Percentiles rank a stretch among this genome's conserved stretches.
phyloP scores from a whole-genome alignment of 2,888 invertebrate genomes.

The Anorthoa munda region DNA sequence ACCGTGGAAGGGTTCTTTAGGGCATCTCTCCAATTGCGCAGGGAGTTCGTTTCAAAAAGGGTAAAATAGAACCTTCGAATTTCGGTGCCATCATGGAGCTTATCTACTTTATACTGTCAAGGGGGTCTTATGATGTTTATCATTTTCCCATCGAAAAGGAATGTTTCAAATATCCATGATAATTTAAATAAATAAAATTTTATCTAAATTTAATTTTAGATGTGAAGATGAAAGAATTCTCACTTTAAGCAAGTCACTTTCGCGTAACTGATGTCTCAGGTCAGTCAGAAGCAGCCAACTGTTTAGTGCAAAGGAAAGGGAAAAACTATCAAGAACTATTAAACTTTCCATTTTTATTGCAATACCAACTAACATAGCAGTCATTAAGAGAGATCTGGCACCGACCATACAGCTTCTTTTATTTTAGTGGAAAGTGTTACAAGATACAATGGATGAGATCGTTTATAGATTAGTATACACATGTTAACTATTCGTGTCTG shows the following conservation, averaged over 20 bases:
- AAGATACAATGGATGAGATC: conserved; percentile 10
- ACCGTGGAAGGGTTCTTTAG: conserved; percentile 72
- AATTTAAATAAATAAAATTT: background rate
- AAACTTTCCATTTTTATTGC: conserved; percentile 66
- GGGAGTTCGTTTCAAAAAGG: conserved; percentile 66
- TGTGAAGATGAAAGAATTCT: conserved; percentile 37
- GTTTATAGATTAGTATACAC: conserved; percentile 24
- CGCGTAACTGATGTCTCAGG: conserved; percentile 69
- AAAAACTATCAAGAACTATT: conserved; percentile 67
- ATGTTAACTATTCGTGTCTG: conserved; percentile 17
- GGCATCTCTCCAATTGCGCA: conserved; percentile 68
- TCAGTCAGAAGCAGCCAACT: conserved; percentile 58
- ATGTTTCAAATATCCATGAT: background rate
- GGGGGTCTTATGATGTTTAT: conserved; percentile 37
- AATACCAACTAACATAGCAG: conserved; percentile 46
- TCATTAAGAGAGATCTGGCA: conserved; percentile 37
- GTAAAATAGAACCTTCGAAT: conserved; percentile 61
- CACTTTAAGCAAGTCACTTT: conserved; percentile 70
- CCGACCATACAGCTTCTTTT: conserved; percentile 21
- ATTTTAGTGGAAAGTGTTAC: conserved; percentile 32
- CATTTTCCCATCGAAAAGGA: conserved; percentile 17
- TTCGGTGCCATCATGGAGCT: conserved; percentile 40
- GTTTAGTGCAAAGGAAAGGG: conserved; percentile 44
- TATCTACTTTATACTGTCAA: conserved; percentile 43
- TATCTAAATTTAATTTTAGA: conserved; percentile 6